phyloP scores from a whole-genome alignment of 2,113 vertebrate genomes.

The Callaeas wilsoni region DNA sequence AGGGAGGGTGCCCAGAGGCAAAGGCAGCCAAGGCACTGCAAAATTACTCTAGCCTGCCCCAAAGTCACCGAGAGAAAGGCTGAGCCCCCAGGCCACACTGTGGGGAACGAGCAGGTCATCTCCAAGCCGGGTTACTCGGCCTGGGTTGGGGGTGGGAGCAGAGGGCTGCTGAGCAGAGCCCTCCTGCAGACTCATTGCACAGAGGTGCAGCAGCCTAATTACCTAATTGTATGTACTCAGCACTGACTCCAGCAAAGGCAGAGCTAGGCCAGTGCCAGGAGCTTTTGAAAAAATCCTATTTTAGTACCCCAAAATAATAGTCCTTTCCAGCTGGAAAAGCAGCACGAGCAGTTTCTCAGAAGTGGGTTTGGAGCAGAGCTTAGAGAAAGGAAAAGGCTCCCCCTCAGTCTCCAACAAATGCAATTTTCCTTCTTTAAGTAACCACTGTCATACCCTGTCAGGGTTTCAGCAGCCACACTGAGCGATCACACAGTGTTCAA shows the following conservation, averaged over 20 bases:
- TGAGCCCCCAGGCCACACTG: accelerated
- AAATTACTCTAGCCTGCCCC: not conserved
- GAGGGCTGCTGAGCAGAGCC: not conserved
- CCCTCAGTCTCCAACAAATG: not conserved
- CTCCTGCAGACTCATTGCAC: not conserved
- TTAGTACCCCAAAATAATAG: not conserved
- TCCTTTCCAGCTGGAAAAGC: not conserved
- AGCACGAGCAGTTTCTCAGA: not conserved
- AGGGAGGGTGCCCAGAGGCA: accelerated
- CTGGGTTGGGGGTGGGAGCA: not conserved
- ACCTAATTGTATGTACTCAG: not conserved
- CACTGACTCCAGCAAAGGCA: not conserved
- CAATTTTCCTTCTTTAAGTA: not conserved
- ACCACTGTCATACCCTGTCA: not conserved
- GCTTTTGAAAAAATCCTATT: not conserved
- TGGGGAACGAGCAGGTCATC: accelerated
- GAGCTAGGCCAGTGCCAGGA: not conserved
- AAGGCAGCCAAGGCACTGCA: not conserved
- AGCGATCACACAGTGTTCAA: not conserved
- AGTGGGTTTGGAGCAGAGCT: not conserved
- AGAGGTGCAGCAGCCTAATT: not conserved
- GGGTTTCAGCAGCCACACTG: constrained; percentile 24
- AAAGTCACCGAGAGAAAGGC: not conserved
- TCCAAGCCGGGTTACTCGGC: accelerated
- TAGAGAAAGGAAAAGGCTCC: not conserved